Evolutionary conservation across 2,113 vertebrate genomes (phyloP).

Genomic region (Paratilapia polleni): DNA sequence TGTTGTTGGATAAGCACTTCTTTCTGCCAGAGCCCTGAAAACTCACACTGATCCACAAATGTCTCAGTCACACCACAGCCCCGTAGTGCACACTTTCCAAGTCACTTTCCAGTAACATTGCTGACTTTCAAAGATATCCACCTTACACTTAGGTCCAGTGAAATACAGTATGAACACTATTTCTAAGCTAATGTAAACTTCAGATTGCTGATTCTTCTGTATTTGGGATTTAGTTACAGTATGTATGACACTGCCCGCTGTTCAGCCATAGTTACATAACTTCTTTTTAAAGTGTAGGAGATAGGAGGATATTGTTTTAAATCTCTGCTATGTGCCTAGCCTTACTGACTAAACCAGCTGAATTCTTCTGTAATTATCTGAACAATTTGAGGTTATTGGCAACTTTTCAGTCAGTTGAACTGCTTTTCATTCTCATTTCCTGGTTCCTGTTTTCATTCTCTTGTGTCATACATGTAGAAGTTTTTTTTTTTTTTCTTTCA

Average conservation of each 20-base stretch:
- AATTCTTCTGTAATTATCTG: slow-evolving; percentile 6
- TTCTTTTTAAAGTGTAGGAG: neutral
- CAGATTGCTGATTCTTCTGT: neutral
- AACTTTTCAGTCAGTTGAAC: neutral
- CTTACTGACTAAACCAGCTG: slow-evolving; percentile 41
- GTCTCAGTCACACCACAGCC: slow-evolving; percentile 10
- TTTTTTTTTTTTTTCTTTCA: neutral
- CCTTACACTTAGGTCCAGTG: neutral
- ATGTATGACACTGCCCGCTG: neutral
- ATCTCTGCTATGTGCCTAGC: neutral
- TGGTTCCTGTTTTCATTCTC: neutral
- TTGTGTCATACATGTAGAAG: neutral
- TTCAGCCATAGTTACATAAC: neutral
- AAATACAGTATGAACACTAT: neutral
- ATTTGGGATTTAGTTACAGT: neutral
- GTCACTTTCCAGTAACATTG: neutral
- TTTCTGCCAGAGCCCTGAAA: slow-evolving; percentile 35
- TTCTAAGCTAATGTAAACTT: neutral
- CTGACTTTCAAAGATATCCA: neutral
- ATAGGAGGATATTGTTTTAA: neutral
- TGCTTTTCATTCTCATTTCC: slow-evolving; percentile 5
- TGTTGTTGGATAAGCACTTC: slow-evolving; percentile 29
- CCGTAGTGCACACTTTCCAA: neutral
- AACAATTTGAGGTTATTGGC: neutral
- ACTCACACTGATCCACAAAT: slow-evolving; percentile 35